Evolutionary conservation across 2,888 invertebrate species (phyloP).

Genomic region (Aricia artaxerxes): DNA sequence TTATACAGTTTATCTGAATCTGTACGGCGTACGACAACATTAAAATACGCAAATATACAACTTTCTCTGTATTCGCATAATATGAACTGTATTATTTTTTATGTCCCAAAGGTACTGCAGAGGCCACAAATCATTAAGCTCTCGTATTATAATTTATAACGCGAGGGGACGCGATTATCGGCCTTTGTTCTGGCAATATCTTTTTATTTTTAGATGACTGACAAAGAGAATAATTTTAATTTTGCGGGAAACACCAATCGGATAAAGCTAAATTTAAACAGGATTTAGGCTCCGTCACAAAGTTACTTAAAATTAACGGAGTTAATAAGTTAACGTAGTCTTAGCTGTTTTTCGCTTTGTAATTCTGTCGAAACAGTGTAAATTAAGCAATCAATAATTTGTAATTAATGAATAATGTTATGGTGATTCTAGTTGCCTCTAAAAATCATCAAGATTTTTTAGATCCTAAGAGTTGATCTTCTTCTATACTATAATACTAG

Average conservation of each 20-base stretch:
- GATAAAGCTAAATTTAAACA: background rate
- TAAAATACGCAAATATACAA: background rate
- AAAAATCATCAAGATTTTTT: no score
- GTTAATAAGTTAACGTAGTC: no score
- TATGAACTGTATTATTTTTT: slow-evolving; percentile 3
- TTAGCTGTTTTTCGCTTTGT: no score
- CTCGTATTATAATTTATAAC: slow-evolving; percentile 43
- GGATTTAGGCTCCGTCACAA: no score
- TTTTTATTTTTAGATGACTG: slow-evolving; percentile 34
- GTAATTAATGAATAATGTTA: no score
- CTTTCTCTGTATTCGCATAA: background rate
- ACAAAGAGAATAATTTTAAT: slow-evolving; percentile 18
- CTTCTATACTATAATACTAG: no score
- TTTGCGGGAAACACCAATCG: slow-evolving; percentile 6
- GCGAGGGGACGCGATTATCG: slow-evolving; percentile 38
- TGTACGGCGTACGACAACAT: background rate
- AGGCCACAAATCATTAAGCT: slow-evolving; percentile 61
- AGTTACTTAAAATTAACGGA: no score
- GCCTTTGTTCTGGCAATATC: slow-evolving; percentile 37
- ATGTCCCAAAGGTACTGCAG: slow-evolving; percentile 26
- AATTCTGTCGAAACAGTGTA: no score
- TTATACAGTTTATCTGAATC: background rate
- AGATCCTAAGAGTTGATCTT: no score
- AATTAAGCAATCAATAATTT: no score
- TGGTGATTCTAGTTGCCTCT: no score